Evolutionary conservation across 2,888 invertebrate species (phyloP).

Genomic region (Tanytarsus gracilentus): DNA sequence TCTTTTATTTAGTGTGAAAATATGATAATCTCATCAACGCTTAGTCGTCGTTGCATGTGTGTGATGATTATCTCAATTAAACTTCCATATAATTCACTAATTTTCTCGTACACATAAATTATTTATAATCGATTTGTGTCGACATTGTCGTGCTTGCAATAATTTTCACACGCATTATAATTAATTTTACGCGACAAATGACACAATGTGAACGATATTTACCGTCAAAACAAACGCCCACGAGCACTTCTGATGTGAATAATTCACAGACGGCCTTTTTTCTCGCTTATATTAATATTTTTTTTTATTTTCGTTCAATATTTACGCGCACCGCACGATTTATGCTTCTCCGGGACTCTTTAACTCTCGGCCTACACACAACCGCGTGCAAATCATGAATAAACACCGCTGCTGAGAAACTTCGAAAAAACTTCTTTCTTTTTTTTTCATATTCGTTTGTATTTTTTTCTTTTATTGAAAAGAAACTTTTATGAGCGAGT

Average conservation of each 20-base stretch:
- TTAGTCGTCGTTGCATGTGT: too few species aligned
- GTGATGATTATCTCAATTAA: too few species aligned
- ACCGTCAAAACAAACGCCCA: conserved; percentile 27
- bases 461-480: neutral
- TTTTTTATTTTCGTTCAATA: neutral
- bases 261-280: conserved; percentile 25
- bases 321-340: conserved; percentile 5
- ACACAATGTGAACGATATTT: conserved; percentile 6
- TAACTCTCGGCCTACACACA: conserved; percentile 23
- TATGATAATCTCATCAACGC: too few species aligned
- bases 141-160: too few species aligned
- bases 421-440: neutral
- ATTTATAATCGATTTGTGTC: too few species aligned
- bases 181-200: neutral
- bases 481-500: too few species aligned
- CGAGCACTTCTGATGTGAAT: conserved; percentile 11
- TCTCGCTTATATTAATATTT: neutral
- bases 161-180: too few species aligned
- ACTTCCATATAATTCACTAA: too few species aligned
- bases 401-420: conserved; percentile 3
- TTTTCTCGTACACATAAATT: too few species aligned
- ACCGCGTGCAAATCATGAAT: conserved; percentile 28
- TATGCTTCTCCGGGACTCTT: neutral
- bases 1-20: too few species aligned
- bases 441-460: neutral